phyloP scores from a whole-genome alignment of 35 echinoderm and acorn worm genomes.

The Patiria miniata region DNA sequence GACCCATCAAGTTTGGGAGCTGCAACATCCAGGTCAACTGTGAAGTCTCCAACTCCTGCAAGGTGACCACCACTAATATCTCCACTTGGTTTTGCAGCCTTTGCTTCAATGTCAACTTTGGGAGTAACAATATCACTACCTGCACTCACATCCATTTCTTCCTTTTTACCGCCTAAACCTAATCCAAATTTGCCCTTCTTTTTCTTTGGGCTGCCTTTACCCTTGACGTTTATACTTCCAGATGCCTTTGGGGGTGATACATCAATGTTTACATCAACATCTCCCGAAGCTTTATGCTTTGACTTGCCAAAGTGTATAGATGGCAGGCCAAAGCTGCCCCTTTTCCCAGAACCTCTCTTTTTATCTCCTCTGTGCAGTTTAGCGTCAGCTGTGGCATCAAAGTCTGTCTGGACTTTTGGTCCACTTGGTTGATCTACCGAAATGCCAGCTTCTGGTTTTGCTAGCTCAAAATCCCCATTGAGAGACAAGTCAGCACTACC shows the following conservation, averaged over 20 bases:
- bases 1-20: slow-evolving; percentile 35
- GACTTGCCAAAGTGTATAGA: too few relatives aligned
- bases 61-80: slow-evolving; percentile 56
- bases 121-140: slow-evolving; percentile 54
- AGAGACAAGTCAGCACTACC: slow-evolving; percentile 1
- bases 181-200: slow-evolving; percentile 57
- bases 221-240: slow-evolving; percentile 3
- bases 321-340: slow-evolving; percentile 58
- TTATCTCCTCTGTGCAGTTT: slow-evolving; percentile 32
- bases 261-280: slow-evolving; percentile 49
- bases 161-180: slow-evolving; percentile 47
- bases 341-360: slow-evolving; percentile 22
- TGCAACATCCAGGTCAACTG: slow-evolving; percentile 22
- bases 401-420: slow-evolving; percentile 50
- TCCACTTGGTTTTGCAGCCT: slow-evolving; percentile 60
- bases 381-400: slow-evolving; percentile 32
- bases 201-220: slow-evolving; percentile 35
- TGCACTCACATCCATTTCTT: slow-evolving; percentile 32
- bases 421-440: not conserved
- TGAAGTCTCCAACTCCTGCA: slow-evolving; percentile 45
- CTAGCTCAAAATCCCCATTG: slow-evolving; percentile 35
- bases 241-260: slow-evolving; percentile 48
- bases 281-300: slow-evolving; percentile 10
- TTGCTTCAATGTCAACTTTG: slow-evolving; percentile 60
- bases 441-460: slow-evolving; percentile 53